Evolutionary conservation across 2,888 invertebrate species (phyloP).

Genomic region (Lingula anatina): DNA sequence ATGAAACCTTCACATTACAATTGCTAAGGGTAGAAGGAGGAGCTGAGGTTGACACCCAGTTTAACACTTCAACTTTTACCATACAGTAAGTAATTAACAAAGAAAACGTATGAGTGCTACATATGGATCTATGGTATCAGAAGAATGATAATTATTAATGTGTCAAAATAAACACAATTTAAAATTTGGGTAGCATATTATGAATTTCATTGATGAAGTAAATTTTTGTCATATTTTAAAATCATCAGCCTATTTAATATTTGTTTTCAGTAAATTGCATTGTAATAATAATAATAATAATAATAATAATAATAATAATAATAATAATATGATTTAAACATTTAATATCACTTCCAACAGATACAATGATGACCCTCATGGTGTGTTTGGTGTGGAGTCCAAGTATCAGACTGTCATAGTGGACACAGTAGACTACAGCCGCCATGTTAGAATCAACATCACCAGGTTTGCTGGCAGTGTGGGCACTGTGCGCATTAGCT

Average conservation of each 20-base stretch:
- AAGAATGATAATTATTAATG: too few relatives aligned
- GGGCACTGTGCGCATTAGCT: constrained; percentile 35
- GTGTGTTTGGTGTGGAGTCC: constrained; percentile 30
- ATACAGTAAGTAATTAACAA: constrained; percentile 27
- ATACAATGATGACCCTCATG: constrained; percentile 47
- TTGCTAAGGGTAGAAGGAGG: constrained; percentile 40
- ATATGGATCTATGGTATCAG: too few relatives aligned
- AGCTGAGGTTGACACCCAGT: constrained; percentile 34
- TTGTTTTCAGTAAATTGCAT: too few relatives aligned
- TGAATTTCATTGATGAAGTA: too few relatives aligned
- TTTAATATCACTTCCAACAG: too few relatives aligned
- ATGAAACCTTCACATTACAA: constrained; percentile 30
- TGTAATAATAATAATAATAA: too few relatives aligned
- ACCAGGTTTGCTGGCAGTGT: constrained; percentile 34
- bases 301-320: too few relatives aligned
- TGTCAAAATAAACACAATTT: too few relatives aligned
- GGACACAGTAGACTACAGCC: constrained; percentile 25
- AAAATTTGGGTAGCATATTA: too few relatives aligned
- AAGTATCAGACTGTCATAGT: constrained; percentile 20
- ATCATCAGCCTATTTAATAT: too few relatives aligned
- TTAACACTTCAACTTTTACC: constrained; percentile 28
- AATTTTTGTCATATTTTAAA: too few relatives aligned
- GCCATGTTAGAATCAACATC: constrained; percentile 35
- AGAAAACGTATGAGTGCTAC: not conserved
- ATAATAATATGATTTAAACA: too few relatives aligned